phyloP scores from a whole-genome alignment of 2,113 vertebrate species.

The Chaetops frenatus region DNA sequence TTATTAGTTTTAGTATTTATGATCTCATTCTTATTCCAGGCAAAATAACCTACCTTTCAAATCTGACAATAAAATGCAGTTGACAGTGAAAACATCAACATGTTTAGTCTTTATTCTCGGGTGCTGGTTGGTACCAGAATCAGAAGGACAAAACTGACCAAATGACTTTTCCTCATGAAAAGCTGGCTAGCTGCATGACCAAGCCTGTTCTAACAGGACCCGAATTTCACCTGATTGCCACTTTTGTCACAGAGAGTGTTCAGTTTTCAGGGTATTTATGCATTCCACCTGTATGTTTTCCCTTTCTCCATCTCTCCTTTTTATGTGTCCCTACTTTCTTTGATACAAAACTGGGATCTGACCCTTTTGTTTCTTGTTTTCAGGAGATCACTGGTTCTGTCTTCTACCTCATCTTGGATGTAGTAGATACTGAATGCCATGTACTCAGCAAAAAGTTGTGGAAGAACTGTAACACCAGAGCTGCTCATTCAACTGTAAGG shows the following conservation, averaged over 20 bases:
- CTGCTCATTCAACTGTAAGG: conserved; percentile 2
- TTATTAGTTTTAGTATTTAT: neutral
- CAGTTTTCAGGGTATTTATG: neutral
- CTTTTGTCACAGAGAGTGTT: neutral
- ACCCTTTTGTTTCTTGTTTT: neutral
- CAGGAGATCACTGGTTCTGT: conserved; percentile 37
- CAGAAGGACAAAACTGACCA: neutral
- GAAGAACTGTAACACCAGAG: neutral
- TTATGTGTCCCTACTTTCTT: neutral
- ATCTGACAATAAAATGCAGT: neutral
- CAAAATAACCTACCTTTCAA: neutral
- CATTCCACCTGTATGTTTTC: neutral
- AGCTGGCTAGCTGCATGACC: neutral
- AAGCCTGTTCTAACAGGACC: neutral
- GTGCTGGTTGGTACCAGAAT: neutral
- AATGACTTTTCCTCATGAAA: neutral
- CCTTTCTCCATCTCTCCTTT: neutral
- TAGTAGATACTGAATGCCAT: conserved; percentile 59
- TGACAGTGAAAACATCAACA: neutral
- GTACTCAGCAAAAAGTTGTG: conserved; percentile 52
- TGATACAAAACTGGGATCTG: neutral
- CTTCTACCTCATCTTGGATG: conserved; percentile 66
- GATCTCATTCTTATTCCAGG: neutral
- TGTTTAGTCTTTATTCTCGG: neutral
- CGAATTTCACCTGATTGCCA: neutral